These are phyloP conservation scores for Amblyornis subalaris DNA, from an alignment of 2,113 vertebrate species.

Conservation along the genomic window DNA sequence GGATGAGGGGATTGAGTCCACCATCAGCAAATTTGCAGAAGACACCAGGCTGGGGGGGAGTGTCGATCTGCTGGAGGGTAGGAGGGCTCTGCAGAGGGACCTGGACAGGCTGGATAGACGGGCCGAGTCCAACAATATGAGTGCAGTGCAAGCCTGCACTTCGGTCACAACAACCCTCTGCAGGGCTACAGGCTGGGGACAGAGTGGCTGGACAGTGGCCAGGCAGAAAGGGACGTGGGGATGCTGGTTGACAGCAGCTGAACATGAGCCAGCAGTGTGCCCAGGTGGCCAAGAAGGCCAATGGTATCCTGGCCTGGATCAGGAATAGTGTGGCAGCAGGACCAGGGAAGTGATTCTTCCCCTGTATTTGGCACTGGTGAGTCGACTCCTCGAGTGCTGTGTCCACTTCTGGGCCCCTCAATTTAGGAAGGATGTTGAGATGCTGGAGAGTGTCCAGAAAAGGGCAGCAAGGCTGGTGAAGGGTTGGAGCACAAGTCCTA, in stretches of 20 bases:
- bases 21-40: no score
- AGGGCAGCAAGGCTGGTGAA: neutral
- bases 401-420: neutral
- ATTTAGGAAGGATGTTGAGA: neutral
- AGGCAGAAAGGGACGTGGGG: neutral
- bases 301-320: accelerated
- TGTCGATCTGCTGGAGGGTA: neutral
- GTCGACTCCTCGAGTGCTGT: neutral
- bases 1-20: neutral
- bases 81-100: neutral
- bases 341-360: neutral
- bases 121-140: accelerated
- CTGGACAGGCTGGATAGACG: neutral
- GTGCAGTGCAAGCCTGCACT: no score
- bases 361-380: accelerated
- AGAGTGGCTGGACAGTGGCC: neutral
- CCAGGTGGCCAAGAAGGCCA: neutral
- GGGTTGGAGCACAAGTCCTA: accelerated
- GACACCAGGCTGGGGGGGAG: neutral
- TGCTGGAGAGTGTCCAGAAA: accelerated
- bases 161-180: neutral
- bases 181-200: accelerated
- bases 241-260: accelerated
- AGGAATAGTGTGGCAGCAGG: neutral
- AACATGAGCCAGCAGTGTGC: neutral